phyloP scores from a whole-genome alignment of 2,888 invertebrate genomes.

The Sepioteuthis lessoniana region DNA sequence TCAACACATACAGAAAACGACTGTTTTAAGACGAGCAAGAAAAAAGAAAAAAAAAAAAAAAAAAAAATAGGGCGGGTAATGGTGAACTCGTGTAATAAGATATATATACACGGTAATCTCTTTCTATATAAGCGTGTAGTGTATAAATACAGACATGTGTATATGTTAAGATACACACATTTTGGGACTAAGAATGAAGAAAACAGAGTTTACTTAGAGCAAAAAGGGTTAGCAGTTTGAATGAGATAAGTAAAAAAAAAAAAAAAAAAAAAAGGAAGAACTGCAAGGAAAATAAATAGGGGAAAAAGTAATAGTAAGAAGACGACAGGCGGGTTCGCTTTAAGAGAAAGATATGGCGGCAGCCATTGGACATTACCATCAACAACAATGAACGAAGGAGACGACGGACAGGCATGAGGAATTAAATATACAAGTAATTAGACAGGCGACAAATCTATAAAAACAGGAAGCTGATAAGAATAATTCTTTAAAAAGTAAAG shows the following conservation, averaged over 20 bases:
- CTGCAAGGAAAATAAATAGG: neutral
- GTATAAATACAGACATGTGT: neutral
- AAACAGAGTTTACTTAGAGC: neutral
- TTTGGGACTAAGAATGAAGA: neutral
- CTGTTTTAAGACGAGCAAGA: neutral
- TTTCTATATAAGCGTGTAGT: neutral
- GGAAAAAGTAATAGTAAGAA: neutral
- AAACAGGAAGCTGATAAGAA: too few species aligned
- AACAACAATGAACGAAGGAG: constrained; percentile 44
- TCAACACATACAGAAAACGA: neutral
- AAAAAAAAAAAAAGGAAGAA: neutral
- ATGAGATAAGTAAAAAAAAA: neutral
- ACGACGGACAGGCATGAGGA: constrained; percentile 25
- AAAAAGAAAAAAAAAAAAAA: neutral
- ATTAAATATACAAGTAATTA: neutral
- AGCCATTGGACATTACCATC: constrained; percentile 43
- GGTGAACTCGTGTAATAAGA: constrained; percentile 50
- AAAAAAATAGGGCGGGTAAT: constrained; percentile 50
- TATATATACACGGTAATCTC: neutral
- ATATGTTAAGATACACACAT: neutral
- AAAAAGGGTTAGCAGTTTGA: neutral
- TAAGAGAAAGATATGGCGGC: constrained; percentile 34
- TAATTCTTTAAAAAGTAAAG: neutral
- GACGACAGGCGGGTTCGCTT: neutral
- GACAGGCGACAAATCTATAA: neutral